Evolutionary conservation across 2,888 invertebrate species (phyloP).

Genomic region (Rhingia rostrata): DNA sequence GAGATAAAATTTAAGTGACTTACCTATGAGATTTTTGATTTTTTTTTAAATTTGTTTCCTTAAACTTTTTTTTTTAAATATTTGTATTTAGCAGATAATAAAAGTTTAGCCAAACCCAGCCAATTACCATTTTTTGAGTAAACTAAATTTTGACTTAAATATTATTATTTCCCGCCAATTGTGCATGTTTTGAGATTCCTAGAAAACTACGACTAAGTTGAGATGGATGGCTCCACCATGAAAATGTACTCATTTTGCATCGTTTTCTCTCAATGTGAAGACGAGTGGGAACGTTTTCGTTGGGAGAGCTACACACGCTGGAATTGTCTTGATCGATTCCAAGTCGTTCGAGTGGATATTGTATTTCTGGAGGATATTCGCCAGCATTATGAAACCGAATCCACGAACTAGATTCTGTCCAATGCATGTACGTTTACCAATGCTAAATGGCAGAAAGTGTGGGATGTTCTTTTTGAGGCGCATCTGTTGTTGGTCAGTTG

Average conservation of each 20-base stretch:
- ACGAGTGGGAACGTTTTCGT: conserved; percentile 88
- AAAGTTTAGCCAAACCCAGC: conserved; percentile 36
- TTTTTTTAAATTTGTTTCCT: background rate
- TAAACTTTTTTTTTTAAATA: background rate
- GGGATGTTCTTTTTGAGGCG: conserved; percentile 85
- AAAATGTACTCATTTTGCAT: conserved; percentile 21
- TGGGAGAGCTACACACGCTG: conserved; percentile 90
- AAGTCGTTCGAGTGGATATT: conserved; percentile 85
- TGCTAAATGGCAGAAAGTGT: conserved; percentile 93
- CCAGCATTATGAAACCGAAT: conserved; percentile 89
- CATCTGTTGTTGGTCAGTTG: background rate
- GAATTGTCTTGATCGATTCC: conserved; percentile 85
- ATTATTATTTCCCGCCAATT: conserved; percentile 7
- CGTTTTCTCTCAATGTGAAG: conserved; percentile 84
- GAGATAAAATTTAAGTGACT: conserved; percentile 58
- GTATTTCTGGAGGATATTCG: conserved; percentile 88
- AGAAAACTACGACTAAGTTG: conserved; percentile 56
- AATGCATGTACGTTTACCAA: conserved; percentile 93
- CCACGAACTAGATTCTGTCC: conserved; percentile 91
- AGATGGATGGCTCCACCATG: background rate
- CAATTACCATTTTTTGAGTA: conserved; percentile 25
- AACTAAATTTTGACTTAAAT: conserved; percentile 8
- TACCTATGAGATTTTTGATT: conserved; percentile 65
- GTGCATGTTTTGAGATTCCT: conserved; percentile 70
- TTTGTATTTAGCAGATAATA: background rate